phyloP scores from a whole-genome alignment of 1,140 invertebrate species.

The Euglossa dilemma region DNA sequence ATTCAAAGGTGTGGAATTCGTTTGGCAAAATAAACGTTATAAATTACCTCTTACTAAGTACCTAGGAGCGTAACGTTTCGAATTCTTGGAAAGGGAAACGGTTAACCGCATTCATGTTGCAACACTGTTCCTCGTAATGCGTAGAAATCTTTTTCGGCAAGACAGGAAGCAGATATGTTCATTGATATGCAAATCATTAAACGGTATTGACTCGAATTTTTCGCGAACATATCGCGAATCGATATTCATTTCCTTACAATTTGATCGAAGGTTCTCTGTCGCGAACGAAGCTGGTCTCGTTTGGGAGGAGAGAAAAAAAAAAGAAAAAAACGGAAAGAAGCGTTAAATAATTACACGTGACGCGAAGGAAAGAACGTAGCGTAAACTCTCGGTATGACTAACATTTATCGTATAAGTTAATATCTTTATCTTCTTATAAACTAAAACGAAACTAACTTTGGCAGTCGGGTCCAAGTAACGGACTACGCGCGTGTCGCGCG shows the following conservation, averaged over 20 bases:
- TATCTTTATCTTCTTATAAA: constrained; percentile 42
- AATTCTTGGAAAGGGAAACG: neutral
- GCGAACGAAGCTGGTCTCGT: neutral
- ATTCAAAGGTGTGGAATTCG: constrained; percentile 7
- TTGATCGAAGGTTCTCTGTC: neutral
- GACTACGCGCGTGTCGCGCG: constrained; percentile 21
- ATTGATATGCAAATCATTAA: neutral
- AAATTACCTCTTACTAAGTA: constrained; percentile 20
- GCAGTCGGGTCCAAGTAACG: constrained; percentile 55
- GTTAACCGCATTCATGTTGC: neutral
- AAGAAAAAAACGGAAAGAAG: constrained; percentile 2
- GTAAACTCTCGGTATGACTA: neutral
- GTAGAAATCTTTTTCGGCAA: constrained; percentile 20
- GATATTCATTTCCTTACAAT: neutral
- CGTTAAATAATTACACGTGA: constrained; percentile 1
- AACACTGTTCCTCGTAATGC: neutral
- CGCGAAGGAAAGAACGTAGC: constrained; percentile 5
- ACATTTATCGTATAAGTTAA: constrained; percentile 29
- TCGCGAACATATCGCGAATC: neutral
- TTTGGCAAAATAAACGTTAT: constrained; percentile 8
- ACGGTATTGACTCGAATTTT: neutral
- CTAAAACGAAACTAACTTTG: constrained; percentile 62
- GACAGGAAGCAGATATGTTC: neutral
- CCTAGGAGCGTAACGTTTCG: constrained; percentile 3
- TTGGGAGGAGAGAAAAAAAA: too few species aligned